Conservation (phyloP, 2,797 vertebrate species). For the Myotis findleyi region DNA sequence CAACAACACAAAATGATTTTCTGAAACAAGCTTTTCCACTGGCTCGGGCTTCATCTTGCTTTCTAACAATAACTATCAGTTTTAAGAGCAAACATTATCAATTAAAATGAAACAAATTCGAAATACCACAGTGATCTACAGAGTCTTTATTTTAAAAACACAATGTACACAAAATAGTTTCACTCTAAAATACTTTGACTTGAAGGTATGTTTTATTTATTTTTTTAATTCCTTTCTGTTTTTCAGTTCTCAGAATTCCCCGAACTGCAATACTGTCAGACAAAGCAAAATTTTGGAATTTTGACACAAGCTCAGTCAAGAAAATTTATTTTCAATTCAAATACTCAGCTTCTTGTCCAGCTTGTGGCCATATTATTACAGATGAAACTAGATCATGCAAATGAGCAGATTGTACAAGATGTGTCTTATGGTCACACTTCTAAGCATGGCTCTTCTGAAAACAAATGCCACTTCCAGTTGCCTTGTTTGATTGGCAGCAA, state of each 20-base stretch:
- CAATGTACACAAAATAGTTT: constrained; percentile 81
- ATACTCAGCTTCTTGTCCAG: constrained; percentile 29
- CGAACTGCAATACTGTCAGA: constrained; percentile 4
- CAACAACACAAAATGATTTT: constrained; percentile 80
- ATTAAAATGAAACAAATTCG: constrained; percentile 74
- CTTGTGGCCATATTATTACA: constrained; percentile 52
- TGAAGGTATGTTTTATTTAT: constrained; percentile 65
- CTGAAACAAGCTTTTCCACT: constrained; percentile 80
- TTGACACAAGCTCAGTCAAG: neutral
- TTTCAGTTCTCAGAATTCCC: constrained; percentile 57
- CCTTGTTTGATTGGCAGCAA: neutral
- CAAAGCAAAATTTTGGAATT: constrained; percentile 48
- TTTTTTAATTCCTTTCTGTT: constrained; percentile 51
- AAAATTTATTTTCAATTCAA: constrained; percentile 49
- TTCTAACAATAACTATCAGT: constrained; percentile 76
- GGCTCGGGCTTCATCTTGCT: constrained; percentile 78
- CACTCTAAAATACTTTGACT: constrained; percentile 69
- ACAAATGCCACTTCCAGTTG: neutral
- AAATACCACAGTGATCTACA: constrained; percentile 81
- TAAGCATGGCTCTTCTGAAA: constrained; percentile 28
- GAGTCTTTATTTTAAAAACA: constrained; percentile 71
- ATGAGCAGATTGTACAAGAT: constrained; percentile 62
- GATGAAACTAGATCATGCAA: constrained; percentile 77
- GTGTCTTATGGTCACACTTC: constrained; percentile 39
- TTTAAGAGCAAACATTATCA: constrained; percentile 73